Conservation (phyloP, 2,888 invertebrate species). For the Portevinia maculata region DNA sequence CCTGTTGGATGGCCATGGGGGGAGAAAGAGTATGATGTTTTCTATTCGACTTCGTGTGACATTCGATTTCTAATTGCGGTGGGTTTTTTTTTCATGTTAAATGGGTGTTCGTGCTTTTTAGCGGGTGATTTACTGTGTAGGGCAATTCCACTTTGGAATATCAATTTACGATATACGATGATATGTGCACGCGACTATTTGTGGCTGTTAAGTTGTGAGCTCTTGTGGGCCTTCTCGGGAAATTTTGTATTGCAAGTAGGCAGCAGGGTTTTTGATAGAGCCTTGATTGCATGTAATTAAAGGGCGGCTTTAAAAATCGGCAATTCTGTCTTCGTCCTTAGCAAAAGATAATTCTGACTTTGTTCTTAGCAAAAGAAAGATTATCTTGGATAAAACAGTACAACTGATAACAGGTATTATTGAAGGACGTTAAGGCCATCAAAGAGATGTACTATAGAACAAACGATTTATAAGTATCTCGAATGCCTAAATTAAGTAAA, state of each 20-base stretch:
- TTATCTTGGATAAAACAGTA: no score
- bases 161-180: constrained; percentile 57
- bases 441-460: no score
- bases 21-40: constrained; percentile 3
- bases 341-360: no score
- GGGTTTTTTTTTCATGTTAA: constrained; percentile 22
- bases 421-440: no score
- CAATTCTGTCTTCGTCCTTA: no score
- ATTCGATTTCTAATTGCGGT: constrained; percentile 71
- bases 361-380: no score
- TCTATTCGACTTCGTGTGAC: constrained; percentile 56
- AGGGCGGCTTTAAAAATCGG: no score
- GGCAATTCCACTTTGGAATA: constrained; percentile 50
- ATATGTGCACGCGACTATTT: constrained; percentile 37
- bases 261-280: not conserved
- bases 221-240: not conserved
- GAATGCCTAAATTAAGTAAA: no score
- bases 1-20: constrained; percentile 23
- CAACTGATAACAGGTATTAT: no score
- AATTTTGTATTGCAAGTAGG: no score
- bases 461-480: no score
- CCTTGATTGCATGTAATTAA: not conserved
- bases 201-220: constrained; percentile 38
- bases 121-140: constrained; percentile 46
- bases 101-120: constrained; percentile 31